A percentile compares a stretch with the other conserved stretches of the same genome.
Evolutionary conservation across 2,797 vertebrate species (phyloP).

Genomic region (Australoheros facetus): DNA sequence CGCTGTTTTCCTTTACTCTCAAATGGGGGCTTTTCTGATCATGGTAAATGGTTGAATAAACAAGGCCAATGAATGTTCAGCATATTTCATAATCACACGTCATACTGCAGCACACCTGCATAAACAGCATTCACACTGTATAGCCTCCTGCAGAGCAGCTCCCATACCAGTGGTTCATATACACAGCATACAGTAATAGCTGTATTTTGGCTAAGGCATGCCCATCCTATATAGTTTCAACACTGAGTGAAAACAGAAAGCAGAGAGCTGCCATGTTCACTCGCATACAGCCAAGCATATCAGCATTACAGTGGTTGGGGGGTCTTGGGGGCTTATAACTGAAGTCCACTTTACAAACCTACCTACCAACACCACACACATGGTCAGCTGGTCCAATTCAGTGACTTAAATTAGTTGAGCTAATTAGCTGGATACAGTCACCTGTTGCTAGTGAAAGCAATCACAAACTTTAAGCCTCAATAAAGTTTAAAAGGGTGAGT

Average conservation of each 20-base stretch:
- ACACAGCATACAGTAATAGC: background rate
- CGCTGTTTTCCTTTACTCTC: constrained; percentile 74
- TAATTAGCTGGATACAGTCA: background rate
- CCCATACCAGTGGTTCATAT: constrained; percentile 9
- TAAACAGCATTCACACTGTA: constrained; percentile 74
- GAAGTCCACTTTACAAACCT: too few relatives aligned
- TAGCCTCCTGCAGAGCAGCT: constrained; percentile 45
- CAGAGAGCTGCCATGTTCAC: constrained; percentile 10
- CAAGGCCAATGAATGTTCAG: constrained; percentile 67
- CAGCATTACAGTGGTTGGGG: background rate
- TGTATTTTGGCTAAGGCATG: constrained; percentile 21
- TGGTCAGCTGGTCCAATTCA: too few relatives aligned
- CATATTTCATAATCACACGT: constrained; percentile 78
- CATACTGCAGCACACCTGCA: constrained; percentile 78
- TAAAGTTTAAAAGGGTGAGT: background rate
- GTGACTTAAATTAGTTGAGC: background rate
- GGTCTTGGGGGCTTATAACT: too few relatives aligned
- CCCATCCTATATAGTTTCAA: constrained; percentile 40
- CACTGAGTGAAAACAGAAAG: constrained; percentile 10
- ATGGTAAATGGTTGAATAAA: constrained; percentile 73
- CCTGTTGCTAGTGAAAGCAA: too few relatives aligned
- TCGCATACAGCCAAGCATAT: constrained; percentile 32
- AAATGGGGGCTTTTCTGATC: constrained; percentile 62
- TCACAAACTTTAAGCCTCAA: background rate
- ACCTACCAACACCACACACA: background rate